Base-by-base conservation (phyloP, 1,140 invertebrate species). In the Halotydeus destructor region DNA sequence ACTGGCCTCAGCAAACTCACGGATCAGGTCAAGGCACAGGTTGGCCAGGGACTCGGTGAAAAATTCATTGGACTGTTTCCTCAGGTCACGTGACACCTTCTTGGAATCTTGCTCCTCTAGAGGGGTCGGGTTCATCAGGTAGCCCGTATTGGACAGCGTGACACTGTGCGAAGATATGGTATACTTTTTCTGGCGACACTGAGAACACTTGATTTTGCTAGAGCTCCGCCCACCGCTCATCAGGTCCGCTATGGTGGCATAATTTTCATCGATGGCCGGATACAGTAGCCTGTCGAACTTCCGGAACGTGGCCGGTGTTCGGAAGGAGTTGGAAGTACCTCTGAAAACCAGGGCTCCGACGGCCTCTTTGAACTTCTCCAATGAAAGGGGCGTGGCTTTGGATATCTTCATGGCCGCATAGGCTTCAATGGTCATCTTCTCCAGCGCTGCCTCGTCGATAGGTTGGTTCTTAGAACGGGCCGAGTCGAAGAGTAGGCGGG, bases 131-230 rank as follows among this genome's bases (percentile, higher is more conserved):
- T 47, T 42, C 3, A 41, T 22, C n/a, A 35, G 26, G 18, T 18
- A 37, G 16, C 46, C 42, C 12, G 24, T 31, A 3, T 37, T 14
- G 16, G 36, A 27, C n/a, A 47, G 21, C 21, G 26, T 25, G 11
- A 48, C 45, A 11, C 24, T 38, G 25, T 49, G 45, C 2, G 38
- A 18, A 9, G 47, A 39, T 6, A 49, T 26, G 3, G 36, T 34
- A 27, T 48, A 49, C n/a, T 26, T 38, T 41, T 49, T 49, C 23
- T 25, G 18, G 21, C 30, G 24, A 39, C 47, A 48, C 22, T 35
- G 25, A 2, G 46, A 24, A 45, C 46, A 48, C 2, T 37, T 46
- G 8, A 27, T 31, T 41, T 41, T 41, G 19, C 12, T 5, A n/a
- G n/a, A n/a, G n/a, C n/a, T n/a, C n/a, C n/a, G n/a, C n/a, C n/a